Percentiles rank a stretch among this genome's conserved stretches.
phyloP scores from a whole-genome alignment of 2,888 invertebrate species.

The Diogma glabrata region DNA sequence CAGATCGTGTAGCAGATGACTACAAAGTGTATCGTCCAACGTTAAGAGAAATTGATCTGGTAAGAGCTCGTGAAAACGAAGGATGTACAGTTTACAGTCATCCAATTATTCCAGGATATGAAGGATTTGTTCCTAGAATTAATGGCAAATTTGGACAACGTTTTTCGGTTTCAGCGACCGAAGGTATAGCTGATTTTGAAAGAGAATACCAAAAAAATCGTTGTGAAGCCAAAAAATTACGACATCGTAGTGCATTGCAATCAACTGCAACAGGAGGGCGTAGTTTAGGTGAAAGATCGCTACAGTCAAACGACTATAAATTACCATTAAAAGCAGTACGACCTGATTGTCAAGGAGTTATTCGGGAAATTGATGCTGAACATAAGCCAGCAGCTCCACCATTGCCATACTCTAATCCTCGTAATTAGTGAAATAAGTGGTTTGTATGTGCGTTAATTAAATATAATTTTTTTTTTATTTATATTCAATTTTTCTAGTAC shows the following conservation, averaged over 20 bases:
- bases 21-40: conserved; percentile 48
- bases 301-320: conserved; percentile 55
- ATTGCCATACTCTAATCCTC: conserved; percentile 28
- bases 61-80: conserved; percentile 50
- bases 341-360: conserved; percentile 54
- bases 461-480: too few species aligned
- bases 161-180: conserved; percentile 57
- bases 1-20: conserved; percentile 35
- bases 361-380: conserved; percentile 46
- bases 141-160: conserved; percentile 57
- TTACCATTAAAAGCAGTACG: conserved; percentile 55
- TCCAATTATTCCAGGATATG: conserved; percentile 63
- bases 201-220: conserved; percentile 45
- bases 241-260: conserved; percentile 27
- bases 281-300: conserved; percentile 30
- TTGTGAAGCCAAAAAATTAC: conserved; percentile 34
- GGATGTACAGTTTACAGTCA: conserved; percentile 59
- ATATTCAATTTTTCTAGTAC: too few species aligned
- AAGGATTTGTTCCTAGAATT: conserved; percentile 51
- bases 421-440: too few species aligned
- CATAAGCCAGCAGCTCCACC: conserved; percentile 30
- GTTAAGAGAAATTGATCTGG: conserved; percentile 50
- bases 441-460: too few species aligned
- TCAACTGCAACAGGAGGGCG: conserved; percentile 24
- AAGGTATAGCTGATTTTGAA: conserved; percentile 62